Base-by-base conservation (phyloP, 2,888 invertebrate species). In the Autographa pulchrina region DNA sequence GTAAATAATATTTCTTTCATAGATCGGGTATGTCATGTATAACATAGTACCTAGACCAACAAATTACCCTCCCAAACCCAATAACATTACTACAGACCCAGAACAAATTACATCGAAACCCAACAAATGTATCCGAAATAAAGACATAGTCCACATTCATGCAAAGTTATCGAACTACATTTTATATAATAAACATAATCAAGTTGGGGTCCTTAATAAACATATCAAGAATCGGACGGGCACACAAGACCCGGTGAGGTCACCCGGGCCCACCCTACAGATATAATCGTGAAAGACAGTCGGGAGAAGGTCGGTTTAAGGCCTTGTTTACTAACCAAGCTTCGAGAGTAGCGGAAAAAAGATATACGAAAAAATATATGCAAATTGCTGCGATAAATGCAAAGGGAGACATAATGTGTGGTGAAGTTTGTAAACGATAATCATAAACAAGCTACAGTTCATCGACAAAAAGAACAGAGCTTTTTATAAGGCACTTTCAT, bases 141-240 rank as follows among this genome's bases (percentile, higher is more conserved):
- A 58, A 59, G 48, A 65, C 67, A 32, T 75, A 79, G 84, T 85
- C 81, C 8, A 56, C 20, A 48, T 48, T 48, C 81, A 87, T 81
- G 80, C 77, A 83, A 88, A 87, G 77, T 80, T 78, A 74, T 67
- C 25, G 16, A 72, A 72, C 77, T 72, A 67, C 68, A 69, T 70
- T 64, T 62, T 63, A 78, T 75, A 75, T 82, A 73, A 81, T 83
- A 83, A 86, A 88, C 80, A 88, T 86, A 86, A 90, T 89, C 85
- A 86, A 85, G 81, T 78, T 69, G 71, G 80, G 79, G 81, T 87
- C 89, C 81, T 89, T 92, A 92, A 92, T 92, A 92, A 92, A 93
- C 92, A 93, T 90, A 92, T 92, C 92, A 88, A 88, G 89, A 90
- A 89, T 88, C 85, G 83, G 83, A 82, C 80, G 81, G 85, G 86